These are phyloP conservation scores for Leucophora obtusa DNA, from an alignment of 2,888 invertebrate species.

Conservation along the genomic window DNA sequence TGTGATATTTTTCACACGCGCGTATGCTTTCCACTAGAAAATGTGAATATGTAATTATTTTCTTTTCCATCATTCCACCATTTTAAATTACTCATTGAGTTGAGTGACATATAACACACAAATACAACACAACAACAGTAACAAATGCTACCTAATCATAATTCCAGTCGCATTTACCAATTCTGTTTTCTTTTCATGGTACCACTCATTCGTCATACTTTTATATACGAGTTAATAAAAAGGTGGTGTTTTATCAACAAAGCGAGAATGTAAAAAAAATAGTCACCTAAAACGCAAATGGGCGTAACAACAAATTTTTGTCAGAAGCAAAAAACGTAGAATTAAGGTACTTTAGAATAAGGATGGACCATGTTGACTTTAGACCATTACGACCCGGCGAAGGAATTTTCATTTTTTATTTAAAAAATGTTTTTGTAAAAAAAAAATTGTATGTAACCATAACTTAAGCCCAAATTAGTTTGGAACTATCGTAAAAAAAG, in stretches of 20 bases:
- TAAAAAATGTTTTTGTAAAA: too few relatives aligned
- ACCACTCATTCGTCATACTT: conserved; percentile 5
- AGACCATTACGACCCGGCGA: too few relatives aligned
- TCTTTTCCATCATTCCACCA: conserved; percentile 49
- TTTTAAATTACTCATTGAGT: conserved; percentile 50
- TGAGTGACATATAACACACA: conserved; percentile 35
- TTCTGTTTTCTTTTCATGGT: conserved; percentile 28
- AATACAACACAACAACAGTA: conserved; percentile 38
- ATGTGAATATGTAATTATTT: conserved; percentile 37
- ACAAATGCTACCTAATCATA: conserved; percentile 29
- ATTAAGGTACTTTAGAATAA: too few relatives aligned
- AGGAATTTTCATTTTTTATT: too few relatives aligned
- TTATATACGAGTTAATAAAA: conserved; percentile 24
- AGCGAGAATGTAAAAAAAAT: too few relatives aligned
- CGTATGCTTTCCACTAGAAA: conserved; percentile 52
- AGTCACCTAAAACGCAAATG: too few relatives aligned
- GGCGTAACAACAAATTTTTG: too few relatives aligned
- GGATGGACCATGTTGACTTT: too few relatives aligned
- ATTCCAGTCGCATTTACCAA: conserved; percentile 47
- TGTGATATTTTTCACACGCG: conserved; percentile 40
- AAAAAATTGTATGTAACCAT: too few relatives aligned
- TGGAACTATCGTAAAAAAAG: too few relatives aligned
- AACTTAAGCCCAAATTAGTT: too few relatives aligned
- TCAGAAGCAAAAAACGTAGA: too few relatives aligned
- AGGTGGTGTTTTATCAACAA: conserved; percentile 51